A percentile compares a stretch with the other conserved stretches of the same genome.
phyloP scores from a whole-genome alignment of 2,797 vertebrate species.

The Melanotaenia trifasciata region DNA sequence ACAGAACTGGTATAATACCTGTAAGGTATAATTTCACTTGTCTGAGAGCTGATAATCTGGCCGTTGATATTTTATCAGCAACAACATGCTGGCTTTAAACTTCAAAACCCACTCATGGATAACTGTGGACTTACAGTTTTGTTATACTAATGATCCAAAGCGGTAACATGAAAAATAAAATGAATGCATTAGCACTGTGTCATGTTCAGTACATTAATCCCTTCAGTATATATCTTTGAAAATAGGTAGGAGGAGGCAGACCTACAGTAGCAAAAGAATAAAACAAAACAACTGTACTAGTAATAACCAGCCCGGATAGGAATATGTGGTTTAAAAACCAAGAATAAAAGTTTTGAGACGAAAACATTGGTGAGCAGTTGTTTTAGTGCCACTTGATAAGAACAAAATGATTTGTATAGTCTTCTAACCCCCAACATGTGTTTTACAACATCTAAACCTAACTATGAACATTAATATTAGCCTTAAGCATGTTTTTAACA shows the following conservation, averaged over 20 bases:
- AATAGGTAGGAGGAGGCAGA: background rate
- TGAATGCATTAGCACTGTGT: background rate
- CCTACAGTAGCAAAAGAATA: background rate
- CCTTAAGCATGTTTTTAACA: background rate
- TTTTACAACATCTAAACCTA: background rate
- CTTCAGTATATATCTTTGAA: background rate
- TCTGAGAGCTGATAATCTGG: background rate
- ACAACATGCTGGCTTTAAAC: too few relatives aligned
- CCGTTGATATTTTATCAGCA: background rate
- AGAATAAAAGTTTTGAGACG: background rate
- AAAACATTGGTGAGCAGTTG: background rate
- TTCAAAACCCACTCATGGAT: too few relatives aligned
- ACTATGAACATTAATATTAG: background rate
- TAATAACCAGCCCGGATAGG: background rate
- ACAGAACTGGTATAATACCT: background rate
- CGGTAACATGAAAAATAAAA: constrained; percentile 2
- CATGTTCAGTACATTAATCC: background rate
- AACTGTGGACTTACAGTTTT: background rate
- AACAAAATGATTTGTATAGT: background rate
- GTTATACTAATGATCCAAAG: background rate
- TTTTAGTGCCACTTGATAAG: background rate
- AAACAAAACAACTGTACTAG: too few relatives aligned
- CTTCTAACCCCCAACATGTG: background rate
- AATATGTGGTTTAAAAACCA: background rate
- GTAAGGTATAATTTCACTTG: background rate